Conservation (phyloP, 2,113 vertebrate species). For the Spilogale gracilis region DNA sequence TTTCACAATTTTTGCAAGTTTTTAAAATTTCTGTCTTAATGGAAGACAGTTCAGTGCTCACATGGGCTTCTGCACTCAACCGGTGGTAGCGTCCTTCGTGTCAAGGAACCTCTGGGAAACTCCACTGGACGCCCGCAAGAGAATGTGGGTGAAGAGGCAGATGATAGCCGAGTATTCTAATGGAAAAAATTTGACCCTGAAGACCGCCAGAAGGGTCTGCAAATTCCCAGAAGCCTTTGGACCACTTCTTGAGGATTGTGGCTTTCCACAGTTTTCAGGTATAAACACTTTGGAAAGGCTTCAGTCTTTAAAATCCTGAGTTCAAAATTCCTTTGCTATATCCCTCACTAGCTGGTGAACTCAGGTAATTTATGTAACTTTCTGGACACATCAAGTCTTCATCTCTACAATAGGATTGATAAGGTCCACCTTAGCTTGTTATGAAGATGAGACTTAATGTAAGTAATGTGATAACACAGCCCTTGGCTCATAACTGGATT, state of each 20-base stretch:
- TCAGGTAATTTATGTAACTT: neutral
- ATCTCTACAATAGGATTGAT: rapidly evolving
- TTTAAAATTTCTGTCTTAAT: neutral
- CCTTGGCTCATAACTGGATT: neutral
- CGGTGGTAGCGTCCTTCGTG: rapidly evolving
- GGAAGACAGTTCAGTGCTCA: neutral
- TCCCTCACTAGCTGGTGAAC: neutral
- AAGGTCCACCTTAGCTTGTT: rapidly evolving
- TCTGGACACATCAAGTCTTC: neutral
- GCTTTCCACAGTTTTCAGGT: neutral
- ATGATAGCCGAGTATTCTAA: neutral
- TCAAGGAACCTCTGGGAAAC: neutral
- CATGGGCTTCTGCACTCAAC: neutral
- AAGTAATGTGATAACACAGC: no score
- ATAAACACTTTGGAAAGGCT: neutral
- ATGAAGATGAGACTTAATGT: rapidly evolving
- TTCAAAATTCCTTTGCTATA: neutral
- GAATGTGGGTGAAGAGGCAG: neutral
- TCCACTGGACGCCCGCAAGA: rapidly evolving
- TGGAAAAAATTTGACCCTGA: neutral
- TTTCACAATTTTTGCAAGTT: neutral
- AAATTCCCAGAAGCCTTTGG: neutral
- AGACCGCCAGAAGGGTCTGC: neutral
- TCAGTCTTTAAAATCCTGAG: neutral
- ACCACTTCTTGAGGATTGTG: neutral